phyloP scores from a whole-genome alignment of 2,888 invertebrate species.

The Aleiodes alternator region DNA sequence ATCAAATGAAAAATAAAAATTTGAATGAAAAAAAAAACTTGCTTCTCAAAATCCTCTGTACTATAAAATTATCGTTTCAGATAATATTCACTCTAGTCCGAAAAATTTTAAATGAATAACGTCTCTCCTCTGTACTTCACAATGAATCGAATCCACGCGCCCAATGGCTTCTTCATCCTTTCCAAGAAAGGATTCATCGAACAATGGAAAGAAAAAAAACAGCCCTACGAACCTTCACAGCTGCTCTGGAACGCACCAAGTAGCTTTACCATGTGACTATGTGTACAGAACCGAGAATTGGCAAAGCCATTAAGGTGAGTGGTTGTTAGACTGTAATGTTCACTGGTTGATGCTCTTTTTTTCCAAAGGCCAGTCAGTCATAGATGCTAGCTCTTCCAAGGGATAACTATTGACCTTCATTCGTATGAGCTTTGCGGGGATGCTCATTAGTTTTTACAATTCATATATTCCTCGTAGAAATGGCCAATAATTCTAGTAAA shows the following conservation, averaged over 20 bases:
- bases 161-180: constrained; percentile 12
- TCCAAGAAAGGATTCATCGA: constrained; percentile 17
- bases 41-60: background rate
- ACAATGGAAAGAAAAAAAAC: constrained; percentile 21
- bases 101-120: background rate
- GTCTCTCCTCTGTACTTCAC: background rate
- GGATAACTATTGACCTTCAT: constrained; percentile 32
- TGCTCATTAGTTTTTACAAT: constrained; percentile 36
- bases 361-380: background rate
- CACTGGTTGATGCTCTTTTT: constrained; percentile 35
- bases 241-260: constrained; percentile 41
- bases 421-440: constrained; percentile 42
- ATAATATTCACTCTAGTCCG: background rate
- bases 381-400: no score
- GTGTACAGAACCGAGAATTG: background rate
- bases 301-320: constrained; percentile 40
- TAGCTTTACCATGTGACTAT: constrained; percentile 1
- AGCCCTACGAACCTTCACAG: constrained; percentile 36
- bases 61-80: constrained; percentile 2
- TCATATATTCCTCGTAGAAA: background rate
- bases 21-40: no score
- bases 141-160: constrained; percentile 1
- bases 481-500: background rate
- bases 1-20: no score
- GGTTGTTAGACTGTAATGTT: constrained; percentile 44